Evolutionary conservation across 2,797 vertebrate species (phyloP).

Genomic region (Chelon auratus): DNA sequence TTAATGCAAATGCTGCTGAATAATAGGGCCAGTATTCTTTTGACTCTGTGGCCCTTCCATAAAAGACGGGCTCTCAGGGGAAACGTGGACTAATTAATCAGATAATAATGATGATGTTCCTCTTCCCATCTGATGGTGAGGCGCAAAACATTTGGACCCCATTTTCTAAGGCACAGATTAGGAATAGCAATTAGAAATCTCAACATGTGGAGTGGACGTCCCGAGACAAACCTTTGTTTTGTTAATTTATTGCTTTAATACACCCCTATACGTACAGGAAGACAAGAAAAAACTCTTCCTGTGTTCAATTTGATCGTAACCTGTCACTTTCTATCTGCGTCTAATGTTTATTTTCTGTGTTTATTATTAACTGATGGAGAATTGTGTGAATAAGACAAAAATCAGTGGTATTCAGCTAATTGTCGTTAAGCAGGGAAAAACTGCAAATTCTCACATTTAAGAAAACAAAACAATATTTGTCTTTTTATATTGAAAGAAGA

Average conservation of each 20-base stretch:
- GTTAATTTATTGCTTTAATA: slow-evolving; percentile 13
- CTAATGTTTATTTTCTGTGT: slow-evolving; percentile 12
- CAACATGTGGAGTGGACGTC: slow-evolving; percentile 44
- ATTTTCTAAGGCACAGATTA: slow-evolving; percentile 52
- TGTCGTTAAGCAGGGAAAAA: slow-evolving; percentile 9
- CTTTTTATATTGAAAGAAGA: neutral
- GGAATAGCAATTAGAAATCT: slow-evolving; percentile 27
- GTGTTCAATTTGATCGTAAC: slow-evolving; percentile 15
- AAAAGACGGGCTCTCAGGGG: slow-evolving; percentile 74
- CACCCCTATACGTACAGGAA: slow-evolving; percentile 3
- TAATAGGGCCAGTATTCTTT: slow-evolving; percentile 78
- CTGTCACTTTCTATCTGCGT: slow-evolving; percentile 6
- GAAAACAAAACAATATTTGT: neutral
- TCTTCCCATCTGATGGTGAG: slow-evolving; percentile 61
- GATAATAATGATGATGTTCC: slow-evolving; percentile 82
- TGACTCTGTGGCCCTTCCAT: slow-evolving; percentile 74
- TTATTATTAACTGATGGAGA: neutral
- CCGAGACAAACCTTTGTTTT: slow-evolving; percentile 46
- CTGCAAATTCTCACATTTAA: slow-evolving; percentile 2
- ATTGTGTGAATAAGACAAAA: slow-evolving; percentile 23
- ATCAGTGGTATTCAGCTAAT: neutral
- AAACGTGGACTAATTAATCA: slow-evolving; percentile 83
- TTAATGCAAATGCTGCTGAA: slow-evolving; percentile 82
- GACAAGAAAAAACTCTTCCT: no score
- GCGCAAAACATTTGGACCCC: slow-evolving; percentile 61